Evolutionary conservation across 2,888 invertebrate species (phyloP), one percentile per base, ranked within the genome.

Genomic region (Ferdinandea cuprea): DNA sequence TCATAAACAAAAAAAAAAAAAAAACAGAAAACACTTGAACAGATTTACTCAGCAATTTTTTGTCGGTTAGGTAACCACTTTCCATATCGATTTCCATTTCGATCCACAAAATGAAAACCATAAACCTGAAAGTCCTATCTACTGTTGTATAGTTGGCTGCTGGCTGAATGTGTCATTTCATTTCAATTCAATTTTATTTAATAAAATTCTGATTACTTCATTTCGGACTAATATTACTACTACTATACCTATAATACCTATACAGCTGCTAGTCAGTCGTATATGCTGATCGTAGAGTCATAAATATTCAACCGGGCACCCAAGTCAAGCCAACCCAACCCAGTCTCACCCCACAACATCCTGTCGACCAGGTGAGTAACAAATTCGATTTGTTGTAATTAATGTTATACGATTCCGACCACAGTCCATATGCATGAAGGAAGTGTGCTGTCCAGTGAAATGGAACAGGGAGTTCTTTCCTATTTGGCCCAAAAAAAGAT

Each of bases 311-410:
- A n/a, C n/a, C n/a, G n/a, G n/a, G n/a, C n/a, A n/a, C n/a, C 76
- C 56, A 72, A 37, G 56, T 4, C 17, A 17, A 52, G 19, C 44
- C 35, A 25, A 54, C 40, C 25, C 56, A 13, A 15, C 48, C 19
- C n/a, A n/a, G n/a, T n/a, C 44, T 17, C 21, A 28, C 52, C 54
- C 21, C 25, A 44, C 8, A 44, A 71, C 30, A 77, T 81, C 81
- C 81, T 77, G 81, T 81, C 71, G 76, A 61, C 65, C 81, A 77
- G 81, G 81, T 81, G 81, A 77, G 81, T 81, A 77, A 81, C 81
- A 71, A 81, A 81, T 81, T 77, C 77, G 77, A 81, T 81, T 81
- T 71, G 81, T 81, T 40, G 77, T 81, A 81, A 81, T 81, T 81
- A 81, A 81, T 81, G 77, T 66, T 81, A 77, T 81, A 77, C 77